Conservation (phyloP, 2,797 vertebrate genomes). For the Morelia viridis region DNA sequence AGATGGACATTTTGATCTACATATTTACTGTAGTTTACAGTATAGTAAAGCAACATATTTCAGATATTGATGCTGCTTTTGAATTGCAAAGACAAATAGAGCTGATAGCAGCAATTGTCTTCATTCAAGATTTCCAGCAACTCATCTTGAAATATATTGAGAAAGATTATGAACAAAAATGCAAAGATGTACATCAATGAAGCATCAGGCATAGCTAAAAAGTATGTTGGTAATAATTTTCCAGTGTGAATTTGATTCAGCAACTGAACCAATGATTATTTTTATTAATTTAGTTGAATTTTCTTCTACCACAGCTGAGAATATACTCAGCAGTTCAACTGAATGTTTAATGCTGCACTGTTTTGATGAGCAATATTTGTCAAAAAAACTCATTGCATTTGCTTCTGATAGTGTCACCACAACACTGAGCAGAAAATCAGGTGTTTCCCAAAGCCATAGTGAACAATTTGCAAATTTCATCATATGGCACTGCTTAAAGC, state of each 20-base stretch:
- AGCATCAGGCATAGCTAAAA: neutral
- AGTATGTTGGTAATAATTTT: neutral
- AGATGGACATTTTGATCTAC: neutral
- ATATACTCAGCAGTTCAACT: neutral
- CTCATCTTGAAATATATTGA: neutral
- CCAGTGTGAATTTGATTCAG: neutral
- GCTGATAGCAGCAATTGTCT: neutral
- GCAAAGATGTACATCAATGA: neutral
- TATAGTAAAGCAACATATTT: neutral
- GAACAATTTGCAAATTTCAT: neutral
- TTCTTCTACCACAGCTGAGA: neutral
- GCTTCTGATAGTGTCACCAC: neutral
- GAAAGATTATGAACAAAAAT: neutral
- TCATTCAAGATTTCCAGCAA: neutral
- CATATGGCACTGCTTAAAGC: neutral
- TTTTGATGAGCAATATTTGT: neutral
- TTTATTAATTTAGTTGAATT: neutral
- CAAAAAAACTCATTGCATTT: neutral
- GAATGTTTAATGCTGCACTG: neutral
- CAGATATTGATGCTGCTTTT: neutral
- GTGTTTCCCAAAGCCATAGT: neutral
- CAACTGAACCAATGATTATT: neutral
- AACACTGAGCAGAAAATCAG: neutral
- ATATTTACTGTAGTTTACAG: neutral
- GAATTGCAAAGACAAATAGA: neutral